These are phyloP conservation scores for Suncus etruscus DNA, from an alignment of 2,113 vertebrate genomes.

Conservation along the genomic window DNA sequence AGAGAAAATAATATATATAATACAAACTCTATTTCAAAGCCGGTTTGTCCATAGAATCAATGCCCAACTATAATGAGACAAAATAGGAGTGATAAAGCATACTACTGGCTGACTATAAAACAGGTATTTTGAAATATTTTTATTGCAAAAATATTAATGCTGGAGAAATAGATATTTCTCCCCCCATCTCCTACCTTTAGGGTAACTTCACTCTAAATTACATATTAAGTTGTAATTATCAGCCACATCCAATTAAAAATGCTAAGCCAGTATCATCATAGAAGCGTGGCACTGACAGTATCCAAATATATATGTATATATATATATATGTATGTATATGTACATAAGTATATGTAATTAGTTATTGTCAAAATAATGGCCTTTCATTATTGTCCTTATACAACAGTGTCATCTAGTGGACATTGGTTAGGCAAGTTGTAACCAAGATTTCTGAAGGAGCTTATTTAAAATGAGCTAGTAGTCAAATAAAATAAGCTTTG, in stretches of 20 bases:
- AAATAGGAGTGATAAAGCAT: constrained; percentile 83
- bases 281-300: constrained; percentile 87
- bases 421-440: constrained; percentile 50
- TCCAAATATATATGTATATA: constrained; percentile 86
- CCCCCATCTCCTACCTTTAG: constrained; percentile 77
- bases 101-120: constrained; percentile 72
- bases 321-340: constrained; percentile 85
- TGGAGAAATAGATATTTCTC: constrained; percentile 70
- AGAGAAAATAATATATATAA: constrained; percentile 37
- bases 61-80: constrained; percentile 74
- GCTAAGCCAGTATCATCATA: constrained; percentile 88
- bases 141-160: constrained; percentile 71
- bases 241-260: constrained; percentile 90
- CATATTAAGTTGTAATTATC: constrained; percentile 85
- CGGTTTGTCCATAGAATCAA: constrained; percentile 69
- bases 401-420: constrained; percentile 91
- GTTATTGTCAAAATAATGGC: constrained; percentile 79
- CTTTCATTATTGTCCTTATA: constrained; percentile 78
- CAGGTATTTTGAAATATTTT: constrained; percentile 53
- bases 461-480: constrained; percentile 41
- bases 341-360: constrained; percentile 79
- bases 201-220: constrained; percentile 86
- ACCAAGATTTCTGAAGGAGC: constrained; percentile 2
- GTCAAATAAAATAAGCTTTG: constrained; percentile 72
- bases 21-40: constrained; percentile 72